Conservation (phyloP, 1,140 invertebrate genomes). For the Panagrolaimus sp. region DNA sequence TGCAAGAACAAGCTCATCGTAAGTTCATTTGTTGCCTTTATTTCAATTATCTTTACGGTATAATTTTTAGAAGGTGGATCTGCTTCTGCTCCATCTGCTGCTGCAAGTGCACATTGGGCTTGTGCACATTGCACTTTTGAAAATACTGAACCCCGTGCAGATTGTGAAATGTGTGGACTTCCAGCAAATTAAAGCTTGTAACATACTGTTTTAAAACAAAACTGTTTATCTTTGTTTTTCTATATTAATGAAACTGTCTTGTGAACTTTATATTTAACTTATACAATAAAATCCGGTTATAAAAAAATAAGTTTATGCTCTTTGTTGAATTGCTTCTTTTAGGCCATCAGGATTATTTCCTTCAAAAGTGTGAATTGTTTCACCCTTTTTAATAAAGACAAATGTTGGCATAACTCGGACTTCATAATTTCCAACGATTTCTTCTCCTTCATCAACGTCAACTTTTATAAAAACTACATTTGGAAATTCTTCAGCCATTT, state of each 20-base stretch:
- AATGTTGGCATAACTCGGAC: conserved; percentile 59
- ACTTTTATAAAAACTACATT: conserved; percentile 46
- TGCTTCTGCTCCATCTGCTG: neutral
- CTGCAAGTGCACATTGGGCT: conserved; percentile 30
- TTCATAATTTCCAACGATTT: conserved; percentile 46
- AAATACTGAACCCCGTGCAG: conserved; percentile 37
- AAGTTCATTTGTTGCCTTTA: neutral
- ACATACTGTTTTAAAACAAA: neutral
- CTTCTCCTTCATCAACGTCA: conserved; percentile 54
- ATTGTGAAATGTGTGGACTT: conserved; percentile 52
- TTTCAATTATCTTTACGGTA: conserved; percentile 5
- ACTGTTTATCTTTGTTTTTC: neutral
- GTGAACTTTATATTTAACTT: too few relatives aligned
- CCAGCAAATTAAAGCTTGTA: conserved; percentile 22
- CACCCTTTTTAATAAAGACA: conserved; percentile 51
- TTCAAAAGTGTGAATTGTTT: conserved; percentile 41
- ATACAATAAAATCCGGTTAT: too few relatives aligned
- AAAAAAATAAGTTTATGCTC: neutral
- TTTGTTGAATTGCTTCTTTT: neutral
- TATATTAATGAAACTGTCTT: too few relatives aligned
- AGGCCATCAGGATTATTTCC: conserved; percentile 46
- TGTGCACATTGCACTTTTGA: conserved; percentile 55
- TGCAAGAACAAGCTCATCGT: conserved; percentile 22
- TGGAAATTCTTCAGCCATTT: conserved; percentile 44
- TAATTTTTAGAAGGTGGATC: conserved; percentile 14